phyloP scores from a whole-genome alignment of 2,113 vertebrate species.

The Percina caprodes region DNA sequence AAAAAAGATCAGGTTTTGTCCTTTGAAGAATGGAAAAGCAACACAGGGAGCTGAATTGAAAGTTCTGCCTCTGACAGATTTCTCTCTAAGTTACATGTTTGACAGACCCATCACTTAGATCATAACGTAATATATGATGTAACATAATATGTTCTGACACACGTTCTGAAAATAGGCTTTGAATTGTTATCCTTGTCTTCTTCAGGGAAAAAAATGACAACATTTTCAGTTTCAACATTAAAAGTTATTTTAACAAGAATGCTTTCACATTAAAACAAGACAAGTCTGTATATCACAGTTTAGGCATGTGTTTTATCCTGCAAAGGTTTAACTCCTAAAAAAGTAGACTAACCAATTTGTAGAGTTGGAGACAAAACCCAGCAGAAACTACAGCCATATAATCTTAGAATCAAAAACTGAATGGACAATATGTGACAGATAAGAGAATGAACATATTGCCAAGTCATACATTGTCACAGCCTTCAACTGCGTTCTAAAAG shows the following conservation, averaged over 20 bases:
- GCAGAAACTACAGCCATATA: not conserved
- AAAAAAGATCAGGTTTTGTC: no score
- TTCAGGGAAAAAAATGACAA: no score
- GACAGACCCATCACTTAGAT: no score
- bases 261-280: not conserved
- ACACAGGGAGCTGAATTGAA: no score
- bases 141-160: no score
- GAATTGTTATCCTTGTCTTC: no score
- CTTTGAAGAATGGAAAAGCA: no score
- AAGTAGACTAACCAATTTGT: not conserved
- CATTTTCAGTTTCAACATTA: no score
- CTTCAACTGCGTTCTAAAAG: conserved; percentile 45
- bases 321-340: not conserved
- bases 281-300: not conserved
- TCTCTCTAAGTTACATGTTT: not conserved
- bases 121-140: no score
- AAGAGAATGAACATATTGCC: conserved; percentile 8
- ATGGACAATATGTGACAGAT: not conserved
- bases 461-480: conserved; percentile 41
- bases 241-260: not conserved
- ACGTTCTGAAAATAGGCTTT: no score
- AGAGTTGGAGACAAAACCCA: not conserved
- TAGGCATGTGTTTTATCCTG: not conserved
- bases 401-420: not conserved
- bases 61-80: no score